Evolutionary conservation across 2,113 vertebrate species (phyloP).

Genomic region (Chaetops frenatus): DNA sequence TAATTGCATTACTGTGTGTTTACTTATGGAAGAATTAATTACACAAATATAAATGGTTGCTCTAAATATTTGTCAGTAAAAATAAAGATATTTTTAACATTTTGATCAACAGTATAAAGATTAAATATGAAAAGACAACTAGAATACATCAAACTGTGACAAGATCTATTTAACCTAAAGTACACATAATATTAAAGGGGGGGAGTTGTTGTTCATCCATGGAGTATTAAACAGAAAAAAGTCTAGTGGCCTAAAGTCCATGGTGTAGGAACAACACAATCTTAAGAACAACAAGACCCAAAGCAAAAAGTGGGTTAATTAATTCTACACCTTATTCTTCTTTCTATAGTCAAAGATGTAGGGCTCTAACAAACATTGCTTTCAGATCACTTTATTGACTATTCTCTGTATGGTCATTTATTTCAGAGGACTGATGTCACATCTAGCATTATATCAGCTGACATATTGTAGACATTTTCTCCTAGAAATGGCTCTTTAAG

Average conservation of each 20-base stretch:
- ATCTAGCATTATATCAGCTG: constrained; percentile 75
- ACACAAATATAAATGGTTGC: background rate
- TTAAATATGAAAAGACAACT: background rate
- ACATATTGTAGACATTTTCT: constrained; percentile 79
- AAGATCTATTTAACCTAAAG: background rate
- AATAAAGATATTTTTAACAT: background rate
- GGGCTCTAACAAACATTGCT: constrained; percentile 68
- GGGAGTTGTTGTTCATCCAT: background rate
- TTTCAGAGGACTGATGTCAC: constrained; percentile 80
- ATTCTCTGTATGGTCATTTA: constrained; percentile 78
- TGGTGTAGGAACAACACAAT: background rate
- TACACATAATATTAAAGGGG: background rate
- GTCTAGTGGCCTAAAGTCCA: background rate
- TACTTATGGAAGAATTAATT: background rate
- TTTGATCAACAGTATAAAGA: background rate
- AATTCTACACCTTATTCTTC: constrained; percentile 61
- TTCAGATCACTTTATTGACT: constrained; percentile 86
- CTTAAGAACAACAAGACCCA: constrained; percentile 25
- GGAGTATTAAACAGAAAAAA: constrained; percentile 1
- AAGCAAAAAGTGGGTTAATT: constrained; percentile 62
- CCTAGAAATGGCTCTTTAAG: constrained; percentile 73
- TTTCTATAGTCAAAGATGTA: constrained; percentile 63
- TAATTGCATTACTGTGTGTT: background rate
- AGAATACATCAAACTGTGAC: background rate
- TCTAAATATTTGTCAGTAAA: background rate